Evolutionary conservation across 2,113 vertebrate species (phyloP).

Genomic region (Kryptolebias marmoratus): DNA sequence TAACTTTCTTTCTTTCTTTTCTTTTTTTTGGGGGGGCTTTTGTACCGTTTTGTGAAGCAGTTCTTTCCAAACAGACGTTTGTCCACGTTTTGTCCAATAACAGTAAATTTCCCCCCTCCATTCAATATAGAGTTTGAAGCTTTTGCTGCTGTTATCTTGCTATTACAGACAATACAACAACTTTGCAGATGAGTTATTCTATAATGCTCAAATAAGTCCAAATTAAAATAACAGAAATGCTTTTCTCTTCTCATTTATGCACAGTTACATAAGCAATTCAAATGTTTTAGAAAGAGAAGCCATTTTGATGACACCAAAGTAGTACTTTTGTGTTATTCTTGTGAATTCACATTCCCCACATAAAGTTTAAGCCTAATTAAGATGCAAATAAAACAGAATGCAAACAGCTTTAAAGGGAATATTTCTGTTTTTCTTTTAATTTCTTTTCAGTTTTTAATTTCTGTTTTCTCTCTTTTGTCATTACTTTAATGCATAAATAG

Average conservation of each 20-base stretch:
- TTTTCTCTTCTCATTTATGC: too few species aligned
- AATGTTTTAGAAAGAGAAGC: not conserved
- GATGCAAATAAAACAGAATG: not conserved
- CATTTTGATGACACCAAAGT: not conserved
- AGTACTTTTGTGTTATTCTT: too few species aligned
- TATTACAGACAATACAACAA: not conserved
- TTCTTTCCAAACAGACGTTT: constrained; percentile 3
- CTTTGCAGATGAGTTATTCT: too few species aligned
- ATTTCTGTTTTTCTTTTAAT: not conserved
- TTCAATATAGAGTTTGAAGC: not conserved
- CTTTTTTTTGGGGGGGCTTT: constrained; percentile 23
- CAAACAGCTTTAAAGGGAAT: not conserved
- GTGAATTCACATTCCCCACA: too few species aligned
- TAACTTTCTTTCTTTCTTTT: not conserved
- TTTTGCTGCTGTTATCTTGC: not conserved
- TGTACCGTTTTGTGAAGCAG: constrained; percentile 11
- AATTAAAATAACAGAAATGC: too few species aligned
- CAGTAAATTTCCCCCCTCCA: not conserved
- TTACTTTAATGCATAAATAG: not conserved
- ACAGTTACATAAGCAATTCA: too few species aligned
- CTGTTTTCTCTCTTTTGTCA: not conserved
- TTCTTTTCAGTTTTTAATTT: too few species aligned
- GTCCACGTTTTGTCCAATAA: not conserved
- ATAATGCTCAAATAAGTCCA: too few species aligned
- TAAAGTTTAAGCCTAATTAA: not conserved